phyloP scores from a whole-genome alignment of 2,797 vertebrate species.

The Vultur gryphus region DNA sequence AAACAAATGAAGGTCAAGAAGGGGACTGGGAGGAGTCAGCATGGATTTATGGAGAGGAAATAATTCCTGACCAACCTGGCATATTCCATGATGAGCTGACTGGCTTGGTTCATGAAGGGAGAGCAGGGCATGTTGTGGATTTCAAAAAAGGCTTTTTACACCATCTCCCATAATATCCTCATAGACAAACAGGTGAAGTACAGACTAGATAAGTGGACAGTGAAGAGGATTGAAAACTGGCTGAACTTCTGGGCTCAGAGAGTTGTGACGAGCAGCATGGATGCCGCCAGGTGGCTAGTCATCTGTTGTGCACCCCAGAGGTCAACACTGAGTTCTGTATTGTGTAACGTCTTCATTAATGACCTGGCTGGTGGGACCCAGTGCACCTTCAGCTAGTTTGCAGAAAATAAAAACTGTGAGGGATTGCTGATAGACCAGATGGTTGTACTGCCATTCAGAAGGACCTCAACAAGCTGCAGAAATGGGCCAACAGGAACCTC shows the following conservation, averaged over 20 bases:
- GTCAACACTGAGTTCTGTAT: not conserved
- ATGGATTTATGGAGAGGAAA: not conserved
- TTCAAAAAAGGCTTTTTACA: not conserved
- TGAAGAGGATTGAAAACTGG: not conserved
- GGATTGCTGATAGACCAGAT: not conserved
- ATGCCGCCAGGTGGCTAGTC: not conserved
- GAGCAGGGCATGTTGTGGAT: not conserved
- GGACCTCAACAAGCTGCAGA: not conserved
- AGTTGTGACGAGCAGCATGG: not conserved
- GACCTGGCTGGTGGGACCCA: not conserved
- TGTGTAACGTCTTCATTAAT: not conserved
- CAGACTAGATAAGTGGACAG: not conserved
- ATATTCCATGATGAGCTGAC: not conserved
- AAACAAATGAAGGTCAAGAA: not conserved
- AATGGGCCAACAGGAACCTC: not conserved
- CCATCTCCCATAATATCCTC: not conserved
- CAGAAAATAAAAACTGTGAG: not conserved
- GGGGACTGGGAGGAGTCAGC: not conserved
- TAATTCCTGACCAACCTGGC: not conserved
- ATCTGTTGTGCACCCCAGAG: not conserved
- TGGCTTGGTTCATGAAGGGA: not conserved
- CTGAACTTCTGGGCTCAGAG: not conserved
- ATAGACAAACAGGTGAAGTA: not conserved
- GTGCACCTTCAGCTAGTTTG: not conserved
- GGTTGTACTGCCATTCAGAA: not conserved